Conservation (phyloP, 2,888 invertebrate species). For the Apeira syringaria region DNA sequence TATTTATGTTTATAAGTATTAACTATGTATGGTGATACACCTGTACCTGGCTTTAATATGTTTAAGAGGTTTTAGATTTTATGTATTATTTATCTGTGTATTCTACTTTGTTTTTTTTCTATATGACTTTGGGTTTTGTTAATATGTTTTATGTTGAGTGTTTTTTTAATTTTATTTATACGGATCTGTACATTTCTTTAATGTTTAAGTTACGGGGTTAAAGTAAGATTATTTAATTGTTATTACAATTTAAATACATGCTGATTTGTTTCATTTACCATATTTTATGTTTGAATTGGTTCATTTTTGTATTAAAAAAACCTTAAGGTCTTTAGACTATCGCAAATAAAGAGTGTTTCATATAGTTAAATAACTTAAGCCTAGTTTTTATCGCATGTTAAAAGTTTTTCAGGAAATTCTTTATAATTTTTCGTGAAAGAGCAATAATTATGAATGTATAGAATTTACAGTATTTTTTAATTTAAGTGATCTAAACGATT, state of each 20-base stretch:
- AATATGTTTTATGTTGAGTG: slow-evolving; percentile 17
- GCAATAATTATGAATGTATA: no score
- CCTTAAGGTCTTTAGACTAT: no score
- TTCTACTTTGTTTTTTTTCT: no score
- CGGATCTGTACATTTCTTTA: slow-evolving; percentile 28
- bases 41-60: slow-evolving; percentile 74
- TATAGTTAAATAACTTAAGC: no score
- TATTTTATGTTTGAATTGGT: no score
- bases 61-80: slow-evolving; percentile 55
- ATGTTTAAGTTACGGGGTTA: slow-evolving; percentile 16
- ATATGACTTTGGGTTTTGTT: slow-evolving; percentile 3
- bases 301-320: no score
- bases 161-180: slow-evolving; percentile 21
- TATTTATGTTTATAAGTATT: slow-evolving; percentile 33
- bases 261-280: slow-evolving; percentile 31
- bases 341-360: no score
- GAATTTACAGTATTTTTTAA: no score
- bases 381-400: no score
- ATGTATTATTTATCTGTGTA: slow-evolving; percentile 29
- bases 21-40: slow-evolving; percentile 43
- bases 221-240: slow-evolving; percentile 29
- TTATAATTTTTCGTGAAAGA: no score
- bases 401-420: no score
- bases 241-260: slow-evolving; percentile 46
- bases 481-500: no score